Evolutionary conservation across 2,797 vertebrate genomes (phyloP).

Genomic region (Pangasius mekongensis): DNA sequence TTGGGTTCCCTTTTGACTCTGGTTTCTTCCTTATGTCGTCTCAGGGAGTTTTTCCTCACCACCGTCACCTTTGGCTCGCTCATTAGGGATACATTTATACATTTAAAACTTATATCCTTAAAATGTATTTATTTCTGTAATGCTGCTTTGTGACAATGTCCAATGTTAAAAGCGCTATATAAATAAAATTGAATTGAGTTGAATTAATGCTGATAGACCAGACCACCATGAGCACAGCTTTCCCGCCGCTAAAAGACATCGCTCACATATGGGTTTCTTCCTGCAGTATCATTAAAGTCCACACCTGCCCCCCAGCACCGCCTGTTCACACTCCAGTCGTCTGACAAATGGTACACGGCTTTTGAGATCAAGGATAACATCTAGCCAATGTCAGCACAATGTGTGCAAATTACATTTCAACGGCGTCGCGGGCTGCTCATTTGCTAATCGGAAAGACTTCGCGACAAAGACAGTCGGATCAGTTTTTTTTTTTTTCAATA

Average conservation of each 20-base stretch:
- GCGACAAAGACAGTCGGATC: not conserved
- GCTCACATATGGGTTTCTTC: constrained; percentile 9
- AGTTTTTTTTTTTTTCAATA: too few species aligned
- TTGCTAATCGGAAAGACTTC: not conserved
- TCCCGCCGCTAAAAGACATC: not conserved
- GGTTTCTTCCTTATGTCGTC: too few species aligned
- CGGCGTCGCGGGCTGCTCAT: not conserved
- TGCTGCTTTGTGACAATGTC: too few species aligned
- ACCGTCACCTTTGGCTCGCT: too few species aligned
- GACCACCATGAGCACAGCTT: not conserved
- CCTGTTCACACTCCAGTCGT: too few species aligned
- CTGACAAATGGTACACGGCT: constrained; percentile 3
- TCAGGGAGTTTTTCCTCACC: too few species aligned
- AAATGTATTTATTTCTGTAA: too few species aligned
- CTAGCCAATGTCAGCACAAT: not conserved
- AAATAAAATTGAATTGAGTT: too few species aligned
- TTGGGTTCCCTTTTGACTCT: too few species aligned
- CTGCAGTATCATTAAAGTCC: not conserved
- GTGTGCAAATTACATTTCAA: constrained; percentile 4
- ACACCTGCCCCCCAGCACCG: not conserved
- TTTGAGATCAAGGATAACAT: not conserved
- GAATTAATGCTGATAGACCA: not conserved
- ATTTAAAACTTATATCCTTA: too few species aligned
- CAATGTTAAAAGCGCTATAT: too few species aligned
- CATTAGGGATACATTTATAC: too few species aligned